Base-by-base conservation (phyloP, 2,888 invertebrate genomes). In the Leptinotarsa haldemani region DNA sequence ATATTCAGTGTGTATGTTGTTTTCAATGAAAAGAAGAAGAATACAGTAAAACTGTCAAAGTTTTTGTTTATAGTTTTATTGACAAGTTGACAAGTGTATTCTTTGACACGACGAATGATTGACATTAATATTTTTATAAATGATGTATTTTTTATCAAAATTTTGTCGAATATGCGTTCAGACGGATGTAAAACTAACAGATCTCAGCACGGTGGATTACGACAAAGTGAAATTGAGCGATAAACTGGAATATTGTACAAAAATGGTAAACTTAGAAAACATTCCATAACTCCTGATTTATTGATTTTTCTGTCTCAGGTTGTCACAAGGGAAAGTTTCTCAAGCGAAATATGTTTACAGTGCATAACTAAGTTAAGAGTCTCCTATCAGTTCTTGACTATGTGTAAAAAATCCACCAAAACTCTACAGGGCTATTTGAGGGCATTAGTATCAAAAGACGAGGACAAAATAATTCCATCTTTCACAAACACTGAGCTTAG, bases 31-130 rank as follows among this genome's bases (percentile, higher is more conserved):
- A 40, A 40, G 40, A 40, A 40, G 40, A 40, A 40, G 18, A 61
- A 18, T n/a, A 61, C 15, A n/a, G 5, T 7, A 18, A 25, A 30
- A 30, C 61, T 61, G 61, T 61, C 61, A 30, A 30, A 61, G 40
- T 61, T 61, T 61, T 61, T 61, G 61, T 61, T 61, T 61, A 61
- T 40, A 61, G 68, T 74, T 70, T 71, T 74, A 71, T 68, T 74
- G 69, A 74, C 69, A 72, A 63, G 71, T 71, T 79, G 82, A 80
- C 81, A 86, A 83, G 84, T 86, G 85, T 86, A 86, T 85, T 83
- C 84, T 83, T 56, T 86, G 86, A 86, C 86, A 86, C 85, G 84
- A 84, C 84, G 80, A 83, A 85, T 87, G 86, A 86, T 86, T 86
- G 87, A 87, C 86, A 85, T 77, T 72, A 76, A 79, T 77, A 79